These are phyloP conservation scores for Lepeophtheirus nordmannii DNA, from an alignment of 2,888 invertebrate genomes.

Conservation along the genomic window DNA sequence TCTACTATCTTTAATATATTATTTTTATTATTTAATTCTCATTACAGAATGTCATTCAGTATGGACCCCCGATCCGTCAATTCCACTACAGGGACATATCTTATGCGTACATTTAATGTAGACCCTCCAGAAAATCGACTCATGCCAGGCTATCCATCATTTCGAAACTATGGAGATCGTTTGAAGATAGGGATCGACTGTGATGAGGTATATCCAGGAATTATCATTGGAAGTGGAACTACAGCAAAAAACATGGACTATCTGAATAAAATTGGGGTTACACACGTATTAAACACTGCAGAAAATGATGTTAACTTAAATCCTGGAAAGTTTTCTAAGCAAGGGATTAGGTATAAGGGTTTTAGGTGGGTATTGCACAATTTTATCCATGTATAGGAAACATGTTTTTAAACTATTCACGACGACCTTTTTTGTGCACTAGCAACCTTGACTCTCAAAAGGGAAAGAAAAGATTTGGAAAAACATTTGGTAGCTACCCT, in stretches of 20 bases:
- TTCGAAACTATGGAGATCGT: neutral
- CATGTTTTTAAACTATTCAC: too few species aligned
- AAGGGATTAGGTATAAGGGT: constrained; percentile 58
- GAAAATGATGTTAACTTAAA: constrained; percentile 42
- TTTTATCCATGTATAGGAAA: too few species aligned
- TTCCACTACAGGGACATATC: neutral
- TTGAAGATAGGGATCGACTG: constrained; percentile 17
- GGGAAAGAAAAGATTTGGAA: too few species aligned
- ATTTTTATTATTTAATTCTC: neutral
- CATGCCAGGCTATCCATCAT: constrained; percentile 6
- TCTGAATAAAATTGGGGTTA: constrained; percentile 56
- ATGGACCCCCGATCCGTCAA: constrained; percentile 8
- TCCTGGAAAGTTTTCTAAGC: constrained; percentile 54
- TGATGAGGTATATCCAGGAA: constrained; percentile 22
- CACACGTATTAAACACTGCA: constrained; percentile 72
- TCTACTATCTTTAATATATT: too few species aligned
- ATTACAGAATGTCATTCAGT: neutral
- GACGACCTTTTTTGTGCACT: too few species aligned
- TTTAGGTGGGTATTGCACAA: constrained; percentile 41
- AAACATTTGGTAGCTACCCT: too few species aligned
- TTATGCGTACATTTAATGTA: constrained; percentile 12
- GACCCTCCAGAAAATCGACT: constrained; percentile 9
- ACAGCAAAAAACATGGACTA: constrained; percentile 61
- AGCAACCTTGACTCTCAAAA: too few species aligned
- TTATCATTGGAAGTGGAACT: constrained; percentile 36